Evolutionary conservation across 1,140 invertebrate species (phyloP), one percentile per base, ranked within the genome.

Genomic region (Musca domestica): DNA sequence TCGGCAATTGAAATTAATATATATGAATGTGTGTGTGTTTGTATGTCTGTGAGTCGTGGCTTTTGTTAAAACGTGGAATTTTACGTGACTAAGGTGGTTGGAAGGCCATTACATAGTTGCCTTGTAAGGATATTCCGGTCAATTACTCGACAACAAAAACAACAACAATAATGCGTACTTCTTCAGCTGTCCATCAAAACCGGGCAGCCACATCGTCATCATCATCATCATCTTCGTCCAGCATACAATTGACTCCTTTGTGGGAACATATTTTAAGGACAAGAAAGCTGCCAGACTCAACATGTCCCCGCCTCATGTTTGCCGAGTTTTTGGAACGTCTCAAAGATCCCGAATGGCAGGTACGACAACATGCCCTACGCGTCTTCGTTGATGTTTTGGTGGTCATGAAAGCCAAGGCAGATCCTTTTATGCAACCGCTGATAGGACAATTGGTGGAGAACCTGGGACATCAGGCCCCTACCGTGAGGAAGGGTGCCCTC

Each of bases 281-380:
- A 63, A 83, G 84, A 46, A 83, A 85, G 41, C 74, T 88, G 17
- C 87, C 87, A 48, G 85, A 86, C 17, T 87, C 88, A 66, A 83
- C 90, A 19, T 87, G 91, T 74, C 85, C 87, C 0, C 78, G 81
- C 49, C 81, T 85, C 54, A 85, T 91, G 52, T 92, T 91, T 74
- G 73, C 84, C 12, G 90, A 90, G 67, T 87, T 93, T 72, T 84
- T 86, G 22, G 87, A 88, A 54, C 85, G 91, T 46, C 83, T 93
- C n/a, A 85, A 86, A 46, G 89, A 92, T 80, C 90, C 90, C 0
- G 91, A 93, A 81, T 91, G 90, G 88, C 90, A 92, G 78, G 91
- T 93, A 17, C 85, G 92, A 3, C 88, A 92, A 52, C 91, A 93
- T 75, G 91, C 91, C 19, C 80, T 92, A 1, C 81, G 91, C 64